Evolutionary conservation across 2,888 invertebrate species (phyloP), one percentile per base, ranked within the genome.

Genomic region (Synanthedon andrenaeformis): DNA sequence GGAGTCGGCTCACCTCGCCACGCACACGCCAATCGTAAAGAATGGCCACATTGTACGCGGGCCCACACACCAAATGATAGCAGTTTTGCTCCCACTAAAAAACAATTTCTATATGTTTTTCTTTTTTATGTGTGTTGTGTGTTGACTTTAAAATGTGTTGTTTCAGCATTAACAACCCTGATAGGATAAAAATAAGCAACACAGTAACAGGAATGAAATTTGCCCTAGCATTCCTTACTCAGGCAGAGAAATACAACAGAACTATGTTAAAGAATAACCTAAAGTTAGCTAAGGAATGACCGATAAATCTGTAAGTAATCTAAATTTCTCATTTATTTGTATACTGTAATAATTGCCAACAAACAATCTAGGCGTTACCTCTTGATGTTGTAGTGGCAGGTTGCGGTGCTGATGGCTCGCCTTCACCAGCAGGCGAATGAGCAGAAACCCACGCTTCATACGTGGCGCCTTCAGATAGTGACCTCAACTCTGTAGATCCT

Each of bases 361-460:
- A 12, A 45, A 45, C 13, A 45, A 45, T 35, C 8, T 1, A 45
- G 14, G 14, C n/a, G 2, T 14, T 45, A 92, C 93, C 92, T 89
- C 92, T 89, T 13, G 92, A 91, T 55, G 92, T 91, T 17, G 94
- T 93, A 12, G 92, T 90, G 66, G 94, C 94, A 11, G 92, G 91
- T 54, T 94, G 92, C 53, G 93, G 92, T 2, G 92, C 90, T 2
- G 94, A 94, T 14, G 93, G 90, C 72, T 93, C 93, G 0, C 94
- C 94, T 77, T 95, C 94, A 0, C 96, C 96, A 3, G 93, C 91
- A 0, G 90, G 89, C 0, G 96, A 96, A 59, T 93, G 93, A 0
- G 95, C 95, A 1, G 95, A 92, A 3, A 96, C 93, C 93, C 95
- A 95, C 69, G 96, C 95, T 72, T 94, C 94, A 71, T 96, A 96